phyloP scores from a whole-genome alignment of 2,113 vertebrate species.

The Sphaerodactylus townsendi region DNA sequence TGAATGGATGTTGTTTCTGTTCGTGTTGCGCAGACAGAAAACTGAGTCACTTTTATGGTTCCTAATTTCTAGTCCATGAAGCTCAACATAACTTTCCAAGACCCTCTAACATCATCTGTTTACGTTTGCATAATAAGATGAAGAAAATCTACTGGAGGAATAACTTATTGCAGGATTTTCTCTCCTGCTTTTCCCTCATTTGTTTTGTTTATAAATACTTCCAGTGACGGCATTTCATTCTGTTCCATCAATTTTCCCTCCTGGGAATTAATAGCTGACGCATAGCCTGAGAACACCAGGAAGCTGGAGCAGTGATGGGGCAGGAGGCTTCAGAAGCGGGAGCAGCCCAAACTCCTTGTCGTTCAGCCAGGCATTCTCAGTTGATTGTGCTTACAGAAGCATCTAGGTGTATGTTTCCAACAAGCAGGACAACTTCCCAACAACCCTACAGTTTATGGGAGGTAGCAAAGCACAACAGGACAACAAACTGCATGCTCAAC shows the following conservation, averaged over 20 bases:
- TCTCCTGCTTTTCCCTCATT: not conserved
- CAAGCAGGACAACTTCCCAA: not conserved
- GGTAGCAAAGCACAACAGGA: not conserved
- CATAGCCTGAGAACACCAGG: fast-evolving
- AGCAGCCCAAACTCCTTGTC: slow-evolving; percentile 19
- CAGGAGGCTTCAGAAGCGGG: not conserved
- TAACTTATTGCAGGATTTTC: not conserved
- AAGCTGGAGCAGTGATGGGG: not conserved
- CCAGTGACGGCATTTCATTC: not conserved
- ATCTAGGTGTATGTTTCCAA: not conserved
- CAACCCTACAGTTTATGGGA: not conserved
- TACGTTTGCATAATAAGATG: not conserved
- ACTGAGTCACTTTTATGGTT: no score
- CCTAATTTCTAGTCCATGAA: no score
- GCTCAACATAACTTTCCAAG: not conserved
- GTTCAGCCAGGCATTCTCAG: slow-evolving; percentile 9
- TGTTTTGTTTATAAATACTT: not conserved
- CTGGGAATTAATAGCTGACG: slow-evolving; percentile 31
- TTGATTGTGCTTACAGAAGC: not conserved
- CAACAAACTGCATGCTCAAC: not conserved
- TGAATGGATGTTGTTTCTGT: no score
- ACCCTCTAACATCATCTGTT: not conserved
- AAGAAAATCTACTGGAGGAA: not conserved
- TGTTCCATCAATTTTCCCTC: slow-evolving; percentile 12
- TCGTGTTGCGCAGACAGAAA: no score